Evolutionary conservation across 1,140 invertebrate species (phyloP), one percentile per base, ranked within the genome.

Genomic region (Schmidtea mediterranea): DNA sequence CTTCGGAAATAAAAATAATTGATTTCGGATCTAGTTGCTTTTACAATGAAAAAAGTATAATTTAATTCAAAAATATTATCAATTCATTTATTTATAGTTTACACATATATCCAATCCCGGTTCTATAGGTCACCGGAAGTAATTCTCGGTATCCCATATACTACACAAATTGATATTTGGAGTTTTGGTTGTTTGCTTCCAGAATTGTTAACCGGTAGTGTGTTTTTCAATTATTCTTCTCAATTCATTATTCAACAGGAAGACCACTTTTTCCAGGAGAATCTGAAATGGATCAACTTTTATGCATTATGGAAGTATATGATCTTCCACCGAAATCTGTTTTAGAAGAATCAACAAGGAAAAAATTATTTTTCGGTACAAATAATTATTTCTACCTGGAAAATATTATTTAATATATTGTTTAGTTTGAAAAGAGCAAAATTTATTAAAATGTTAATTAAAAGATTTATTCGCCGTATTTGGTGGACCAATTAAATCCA

Each of bases 141-240:
- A 0, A 65, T 67, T 21, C 56, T 67, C 6, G 62, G 64, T 6
- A 48, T 63, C 43, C 75, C 79, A 55, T 98, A 97, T 69, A 86
- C 86, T n/a, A 84, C 89, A 76, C 79, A 87, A 12, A 97, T 98
- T 52, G 63, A 66, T 52, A 66, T 67, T 63, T 68, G 63, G 62
- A 63, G 80, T 49, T 69, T 94, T 43, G 92, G 92, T 0, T 97
- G 89, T 65, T 92, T 97, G 59, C 69, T 97, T 46, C 86, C 86
- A 10, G 89, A 97, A 68, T 72, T 97, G 5, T 73, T 80, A 57
- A 77, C 79, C 50, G 55, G 55, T 50, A 43, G 23, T 36, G 41
- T 2, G n/a, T 18, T 8, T 9, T n/a, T 24, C 2, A 24, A 19
- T 3, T 36, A 18, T 22, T 45, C 22, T 24, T 21, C 9, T 2